A percentile compares a stretch with the other conserved stretches of the same genome.
These are phyloP conservation scores for Propithecus perrieri DNA, from an alignment of 2,797 vertebrate species.

Conservation along the genomic window DNA sequence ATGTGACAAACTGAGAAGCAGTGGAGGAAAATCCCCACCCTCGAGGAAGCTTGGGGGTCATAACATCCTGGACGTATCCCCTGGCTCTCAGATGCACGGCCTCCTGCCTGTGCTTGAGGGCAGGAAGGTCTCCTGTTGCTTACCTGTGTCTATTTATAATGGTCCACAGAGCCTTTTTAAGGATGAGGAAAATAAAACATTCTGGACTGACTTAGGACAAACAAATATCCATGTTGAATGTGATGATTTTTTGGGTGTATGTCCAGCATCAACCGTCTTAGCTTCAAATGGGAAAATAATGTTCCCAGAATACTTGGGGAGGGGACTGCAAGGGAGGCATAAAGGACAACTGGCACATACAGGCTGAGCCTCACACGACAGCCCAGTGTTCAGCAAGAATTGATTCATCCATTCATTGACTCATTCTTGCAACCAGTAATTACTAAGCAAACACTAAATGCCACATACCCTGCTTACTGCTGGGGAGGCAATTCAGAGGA, in stretches of 20 bases:
- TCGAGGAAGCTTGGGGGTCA: not conserved
- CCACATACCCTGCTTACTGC: not conserved
- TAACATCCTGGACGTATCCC: not conserved
- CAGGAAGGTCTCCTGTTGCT: not conserved
- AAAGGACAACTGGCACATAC: not conserved
- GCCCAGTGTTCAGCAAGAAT: not conserved
- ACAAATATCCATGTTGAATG: not conserved
- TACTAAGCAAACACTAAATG: not conserved
- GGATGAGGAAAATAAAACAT: constrained; percentile 17
- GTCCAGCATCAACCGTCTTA: not conserved
- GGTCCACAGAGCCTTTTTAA: not conserved
- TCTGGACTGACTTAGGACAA: not conserved
- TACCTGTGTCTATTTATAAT: not conserved
- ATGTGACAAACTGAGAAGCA: not conserved
- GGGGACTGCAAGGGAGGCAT: not conserved
- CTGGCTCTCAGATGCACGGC: rapidly evolving
- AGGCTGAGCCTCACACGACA: not conserved
- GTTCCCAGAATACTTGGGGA: not conserved
- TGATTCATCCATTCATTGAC: not conserved
- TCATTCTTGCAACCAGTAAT: not conserved
- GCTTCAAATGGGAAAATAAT: not conserved
- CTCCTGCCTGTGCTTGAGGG: not conserved
- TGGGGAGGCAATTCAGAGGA: not conserved
- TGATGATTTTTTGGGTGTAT: not conserved
- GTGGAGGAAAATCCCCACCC: not conserved